Evolutionary conservation across 2,113 vertebrate genomes (phyloP).

Genomic region (Spermophilus dauricus): DNA sequence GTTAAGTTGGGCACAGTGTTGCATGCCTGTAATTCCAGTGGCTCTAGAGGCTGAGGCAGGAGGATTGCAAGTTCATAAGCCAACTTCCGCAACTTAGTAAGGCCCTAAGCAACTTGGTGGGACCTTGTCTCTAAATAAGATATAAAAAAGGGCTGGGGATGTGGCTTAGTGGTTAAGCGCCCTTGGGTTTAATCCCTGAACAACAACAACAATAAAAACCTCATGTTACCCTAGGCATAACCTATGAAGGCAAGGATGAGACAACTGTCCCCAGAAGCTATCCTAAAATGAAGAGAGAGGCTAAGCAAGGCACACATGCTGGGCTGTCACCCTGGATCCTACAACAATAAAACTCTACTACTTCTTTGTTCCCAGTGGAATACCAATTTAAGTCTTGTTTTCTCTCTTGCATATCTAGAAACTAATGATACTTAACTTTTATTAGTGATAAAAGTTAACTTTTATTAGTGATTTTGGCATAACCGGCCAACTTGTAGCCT

Average conservation of each 20-base stretch:
- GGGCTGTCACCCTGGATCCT: neutral
- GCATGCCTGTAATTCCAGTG: too few species aligned
- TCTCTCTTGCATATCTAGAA: constrained; percentile 7
- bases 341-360: neutral
- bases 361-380: neutral
- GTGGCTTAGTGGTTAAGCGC: too few species aligned
- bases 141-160: too few species aligned
- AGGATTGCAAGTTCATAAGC: too few species aligned
- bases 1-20: neutral
- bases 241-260: neutral
- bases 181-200: too few species aligned
- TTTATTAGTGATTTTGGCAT: neutral
- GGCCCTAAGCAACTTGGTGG: too few species aligned
- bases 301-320: neutral
- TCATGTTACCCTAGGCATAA: neutral
- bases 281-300: neutral
- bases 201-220: neutral
- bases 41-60: too few species aligned
- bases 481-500: neutral
- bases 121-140: too few species aligned
- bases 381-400: neutral
- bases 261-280: neutral
- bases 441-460: neutral
- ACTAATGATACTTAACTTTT: constrained; percentile 5
- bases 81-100: too few species aligned